Evolutionary conservation across 2,113 vertebrate species (phyloP).

Genomic region (Pteruthius melanotis): DNA sequence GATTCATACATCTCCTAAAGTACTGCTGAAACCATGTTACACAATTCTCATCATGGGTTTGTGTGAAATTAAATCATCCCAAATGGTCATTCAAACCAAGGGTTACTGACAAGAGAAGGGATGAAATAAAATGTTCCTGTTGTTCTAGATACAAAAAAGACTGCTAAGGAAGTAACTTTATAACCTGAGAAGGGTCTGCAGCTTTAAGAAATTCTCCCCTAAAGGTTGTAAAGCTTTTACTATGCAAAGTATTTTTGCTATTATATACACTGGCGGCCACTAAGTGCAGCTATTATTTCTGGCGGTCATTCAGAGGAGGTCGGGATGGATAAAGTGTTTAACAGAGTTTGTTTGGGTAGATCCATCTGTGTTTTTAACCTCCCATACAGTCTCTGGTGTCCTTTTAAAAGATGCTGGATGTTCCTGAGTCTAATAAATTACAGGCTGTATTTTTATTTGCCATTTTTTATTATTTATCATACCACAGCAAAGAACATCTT

Average conservation of each 20-base stretch:
- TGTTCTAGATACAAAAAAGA: slow-evolving; percentile 10
- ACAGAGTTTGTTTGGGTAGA: slow-evolving; percentile 58
- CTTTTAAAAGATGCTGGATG: slow-evolving; percentile 21
- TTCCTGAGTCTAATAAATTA: background rate
- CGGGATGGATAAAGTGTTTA: slow-evolving; percentile 47
- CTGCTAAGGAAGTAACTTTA: slow-evolving; percentile 34
- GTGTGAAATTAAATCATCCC: background rate
- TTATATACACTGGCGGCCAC: slow-evolving; percentile 59
- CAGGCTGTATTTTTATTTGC: background rate
- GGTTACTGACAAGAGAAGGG: background rate
- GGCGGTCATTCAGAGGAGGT: slow-evolving; percentile 42
- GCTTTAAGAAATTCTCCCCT: slow-evolving; percentile 56
- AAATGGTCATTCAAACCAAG: background rate
- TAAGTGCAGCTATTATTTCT: slow-evolving; percentile 63
- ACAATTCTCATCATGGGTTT: background rate
- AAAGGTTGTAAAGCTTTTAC: slow-evolving; percentile 63
- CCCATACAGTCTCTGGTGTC: slow-evolving; percentile 12
- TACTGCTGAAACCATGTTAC: background rate
- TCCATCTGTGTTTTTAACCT: slow-evolving; percentile 58
- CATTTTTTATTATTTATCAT: background rate
- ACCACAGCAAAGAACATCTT: background rate
- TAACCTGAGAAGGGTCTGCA: slow-evolving; percentile 45
- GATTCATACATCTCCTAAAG: background rate
- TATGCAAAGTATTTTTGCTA: slow-evolving; percentile 64
- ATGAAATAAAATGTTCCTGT: slow-evolving; percentile 25